Conservation (phyloP, 2,797 vertebrate species). For the Graptemys geographica region DNA sequence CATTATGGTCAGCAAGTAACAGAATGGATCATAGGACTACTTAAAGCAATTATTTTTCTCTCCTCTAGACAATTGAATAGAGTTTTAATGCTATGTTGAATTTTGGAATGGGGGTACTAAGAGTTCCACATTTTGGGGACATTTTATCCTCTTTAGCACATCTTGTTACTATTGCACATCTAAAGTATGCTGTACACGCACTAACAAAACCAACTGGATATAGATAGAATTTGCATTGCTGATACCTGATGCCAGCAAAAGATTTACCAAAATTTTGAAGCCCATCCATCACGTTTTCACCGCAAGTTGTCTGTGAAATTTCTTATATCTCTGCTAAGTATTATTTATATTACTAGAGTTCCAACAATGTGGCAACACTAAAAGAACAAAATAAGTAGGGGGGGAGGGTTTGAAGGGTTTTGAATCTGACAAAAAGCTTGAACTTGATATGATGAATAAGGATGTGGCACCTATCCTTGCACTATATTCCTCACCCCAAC, state of each 20-base stretch:
- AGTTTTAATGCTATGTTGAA: conserved; percentile 45
- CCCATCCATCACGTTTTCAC: neutral
- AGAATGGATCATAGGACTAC: neutral
- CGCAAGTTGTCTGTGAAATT: neutral
- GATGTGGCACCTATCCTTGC: neutral
- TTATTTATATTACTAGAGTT: neutral
- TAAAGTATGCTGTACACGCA: neutral
- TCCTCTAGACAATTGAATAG: neutral
- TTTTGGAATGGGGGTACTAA: neutral
- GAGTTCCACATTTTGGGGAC: too few species aligned
- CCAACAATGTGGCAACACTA: neutral
- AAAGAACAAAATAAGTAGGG: neutral
- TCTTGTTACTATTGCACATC: neutral
- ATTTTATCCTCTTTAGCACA: too few species aligned
- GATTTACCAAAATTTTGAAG: neutral
- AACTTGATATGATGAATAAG: neutral
- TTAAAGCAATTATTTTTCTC: neutral
- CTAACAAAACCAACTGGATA: neutral
- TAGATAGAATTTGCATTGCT: neutral
- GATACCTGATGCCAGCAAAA: neutral
- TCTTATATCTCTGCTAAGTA: neutral
- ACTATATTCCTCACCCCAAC: neutral
- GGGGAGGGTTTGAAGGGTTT: neutral
- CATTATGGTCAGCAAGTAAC: neutral
- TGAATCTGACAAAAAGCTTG: neutral